Base-by-base conservation (phyloP, 2,797 vertebrate genomes). In the Sebastes taczanowskii region DNA sequence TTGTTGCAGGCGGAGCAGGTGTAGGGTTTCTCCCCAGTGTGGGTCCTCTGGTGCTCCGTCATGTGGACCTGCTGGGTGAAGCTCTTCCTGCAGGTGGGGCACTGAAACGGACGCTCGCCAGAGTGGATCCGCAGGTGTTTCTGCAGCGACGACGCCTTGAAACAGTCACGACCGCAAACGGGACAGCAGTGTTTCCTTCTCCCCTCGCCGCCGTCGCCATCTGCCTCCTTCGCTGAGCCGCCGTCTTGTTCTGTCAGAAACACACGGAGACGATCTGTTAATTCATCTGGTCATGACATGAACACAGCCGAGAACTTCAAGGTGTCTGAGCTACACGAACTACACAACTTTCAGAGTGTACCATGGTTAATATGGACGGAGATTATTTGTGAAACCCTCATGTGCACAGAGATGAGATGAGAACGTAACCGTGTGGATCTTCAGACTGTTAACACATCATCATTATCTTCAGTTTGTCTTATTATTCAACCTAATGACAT, bases 91-190 rank as follows among this genome's bases (percentile, higher is more conserved):
- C 92, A 93, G 88, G 86, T 86, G 78, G 86, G 71, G 27, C 92
- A 93, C 79, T 85, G 85, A 55, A 83, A 93, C 0, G 92, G 92
- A 4, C 90, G 88, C 74, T 93, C 92, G 2, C 92, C 92, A 0
- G 92, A 93, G 85, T 93, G 92, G 63, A 90, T 86, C 58, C 92
- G 67, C 71, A 93, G 86, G 83, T 93, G 92, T 5, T 91, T 92
- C 84, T 91, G 77, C 82, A 93, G 91, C 27, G 91, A 87, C 0
- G 92, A 93, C 0, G 90, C 85, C 59, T 93, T 93, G 77, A 82
- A 91, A 1, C 92, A 93, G 79, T 92, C 76, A 1, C 92, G 88
- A 0, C 88, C 71, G 10, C 92, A 93, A 4, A 93, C 85, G 0
- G 89, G 92, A 16, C 92, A 93, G 74, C 78, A 13, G 77, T 81